Evolutionary conservation across 2,113 vertebrate species (phyloP).

Genomic region (Tachysurus vachellii): DNA sequence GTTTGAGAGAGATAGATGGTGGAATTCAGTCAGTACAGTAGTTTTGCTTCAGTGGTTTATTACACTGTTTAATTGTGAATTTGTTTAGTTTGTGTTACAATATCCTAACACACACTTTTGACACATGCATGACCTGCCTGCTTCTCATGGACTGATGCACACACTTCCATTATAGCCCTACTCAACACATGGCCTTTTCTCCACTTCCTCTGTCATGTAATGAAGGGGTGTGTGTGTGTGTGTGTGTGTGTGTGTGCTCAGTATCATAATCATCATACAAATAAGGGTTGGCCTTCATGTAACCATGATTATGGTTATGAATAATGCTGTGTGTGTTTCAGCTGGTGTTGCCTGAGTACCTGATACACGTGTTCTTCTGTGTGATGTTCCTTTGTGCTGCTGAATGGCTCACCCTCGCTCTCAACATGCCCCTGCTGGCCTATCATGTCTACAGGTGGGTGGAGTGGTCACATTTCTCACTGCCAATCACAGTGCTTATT

Average conservation of each 20-base stretch:
- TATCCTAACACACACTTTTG: conserved; percentile 63
- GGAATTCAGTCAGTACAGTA: not conserved
- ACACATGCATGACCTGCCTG: not conserved
- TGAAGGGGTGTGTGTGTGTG: not conserved
- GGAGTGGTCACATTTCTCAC: not conserved
- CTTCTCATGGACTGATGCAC: not conserved
- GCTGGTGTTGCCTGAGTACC: conserved; percentile 98
- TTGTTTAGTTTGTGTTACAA: no score
- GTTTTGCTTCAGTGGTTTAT: no score
- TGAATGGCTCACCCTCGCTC: conserved; percentile 95
- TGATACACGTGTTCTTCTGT: conserved; percentile 99
- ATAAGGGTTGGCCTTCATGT: not conserved
- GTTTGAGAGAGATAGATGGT: not conserved
- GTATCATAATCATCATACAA: not conserved
- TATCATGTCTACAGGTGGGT: conserved; percentile 97
- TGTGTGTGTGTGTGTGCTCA: not conserved
- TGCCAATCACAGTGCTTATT: not conserved
- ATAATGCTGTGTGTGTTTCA: conserved; percentile 65
- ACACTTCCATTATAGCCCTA: not conserved
- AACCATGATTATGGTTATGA: not conserved
- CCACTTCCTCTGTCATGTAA: not conserved
- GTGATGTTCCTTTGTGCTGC: conserved; percentile 99
- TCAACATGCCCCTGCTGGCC: conserved; percentile 95
- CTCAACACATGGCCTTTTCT: conserved; percentile 27
- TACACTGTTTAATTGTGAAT: no score